Conservation (phyloP, 2,797 vertebrate species). For the Phoebastria nigripes region DNA sequence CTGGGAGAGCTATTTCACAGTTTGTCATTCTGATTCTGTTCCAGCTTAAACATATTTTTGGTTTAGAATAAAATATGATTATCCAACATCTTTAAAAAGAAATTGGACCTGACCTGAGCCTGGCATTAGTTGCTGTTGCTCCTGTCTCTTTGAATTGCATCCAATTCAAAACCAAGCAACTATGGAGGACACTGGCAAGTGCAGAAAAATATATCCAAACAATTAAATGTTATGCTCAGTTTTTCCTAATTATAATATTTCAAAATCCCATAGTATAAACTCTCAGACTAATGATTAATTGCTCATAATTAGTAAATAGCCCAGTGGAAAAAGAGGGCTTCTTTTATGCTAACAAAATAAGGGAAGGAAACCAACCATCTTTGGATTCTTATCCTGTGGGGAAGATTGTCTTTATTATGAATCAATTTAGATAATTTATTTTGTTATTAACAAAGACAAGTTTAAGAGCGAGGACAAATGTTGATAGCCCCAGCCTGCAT, state of each 20-base stretch:
- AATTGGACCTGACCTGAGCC: slow-evolving; percentile 39
- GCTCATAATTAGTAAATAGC: slow-evolving; percentile 29
- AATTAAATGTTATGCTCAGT: not conserved
- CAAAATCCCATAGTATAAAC: not conserved
- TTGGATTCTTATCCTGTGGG: not conserved
- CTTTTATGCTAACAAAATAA: slow-evolving; percentile 1
- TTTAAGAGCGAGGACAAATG: not conserved
- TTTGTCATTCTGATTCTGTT: slow-evolving; percentile 45
- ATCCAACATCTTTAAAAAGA: slow-evolving; percentile 51
- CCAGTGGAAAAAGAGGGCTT: not conserved
- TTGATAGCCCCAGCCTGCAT: not conserved
- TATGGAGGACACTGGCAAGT: slow-evolving; percentile 4
- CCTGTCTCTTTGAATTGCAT: slow-evolving; percentile 54
- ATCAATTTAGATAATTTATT: slow-evolving; percentile 5
- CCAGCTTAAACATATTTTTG: slow-evolving; percentile 61
- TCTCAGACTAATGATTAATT: slow-evolving; percentile 18
- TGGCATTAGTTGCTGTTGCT: slow-evolving; percentile 57
- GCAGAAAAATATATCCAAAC: not conserved
- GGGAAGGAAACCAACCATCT: not conserved
- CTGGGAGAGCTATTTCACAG: not conserved
- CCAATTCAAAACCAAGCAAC: slow-evolving; percentile 29
- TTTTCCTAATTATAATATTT: slow-evolving; percentile 24
- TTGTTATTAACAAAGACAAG: slow-evolving; percentile 19
- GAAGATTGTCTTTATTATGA: slow-evolving; percentile 31
- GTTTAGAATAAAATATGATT: slow-evolving; percentile 23